These are phyloP conservation scores for Platysteira castanea DNA, from an alignment of 2,113 vertebrate species.

Conservation along the genomic window DNA sequence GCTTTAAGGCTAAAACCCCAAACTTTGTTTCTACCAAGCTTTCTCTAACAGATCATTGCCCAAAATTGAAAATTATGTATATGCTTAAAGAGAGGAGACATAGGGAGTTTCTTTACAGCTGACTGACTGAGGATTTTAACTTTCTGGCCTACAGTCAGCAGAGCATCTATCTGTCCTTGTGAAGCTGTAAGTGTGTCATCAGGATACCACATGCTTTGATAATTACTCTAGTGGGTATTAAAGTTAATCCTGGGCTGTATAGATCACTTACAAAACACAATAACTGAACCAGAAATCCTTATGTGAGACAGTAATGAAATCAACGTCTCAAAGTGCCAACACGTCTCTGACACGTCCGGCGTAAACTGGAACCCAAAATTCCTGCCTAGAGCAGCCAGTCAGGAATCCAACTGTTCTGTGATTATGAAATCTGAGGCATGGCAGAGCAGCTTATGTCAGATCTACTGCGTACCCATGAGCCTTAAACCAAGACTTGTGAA, in stretches of 20 bases:
- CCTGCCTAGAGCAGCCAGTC: constrained; percentile 32
- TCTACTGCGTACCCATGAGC: constrained; percentile 18
- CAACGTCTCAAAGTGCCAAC: constrained; percentile 54
- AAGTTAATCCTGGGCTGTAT: constrained; percentile 70
- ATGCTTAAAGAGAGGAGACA: background rate
- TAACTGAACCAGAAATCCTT: constrained; percentile 73
- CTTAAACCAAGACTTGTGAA: constrained; percentile 63
- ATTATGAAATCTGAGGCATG: constrained; percentile 59
- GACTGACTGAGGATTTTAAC: background rate
- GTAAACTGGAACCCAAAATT: constrained; percentile 44
- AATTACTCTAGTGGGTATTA: constrained; percentile 71
- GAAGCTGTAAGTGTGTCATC: constrained; percentile 63
- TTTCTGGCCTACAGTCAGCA: constrained; percentile 10
- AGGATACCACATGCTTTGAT: constrained; percentile 56
- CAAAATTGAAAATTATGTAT: background rate
- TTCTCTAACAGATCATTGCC: background rate
- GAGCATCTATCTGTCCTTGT: constrained; percentile 6
- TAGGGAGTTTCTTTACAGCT: background rate
- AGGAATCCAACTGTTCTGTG: constrained; percentile 21
- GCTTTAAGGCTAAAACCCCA: background rate
- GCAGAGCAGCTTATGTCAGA: constrained; percentile 63
- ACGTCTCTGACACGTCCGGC: constrained; percentile 38
- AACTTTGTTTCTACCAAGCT: background rate
- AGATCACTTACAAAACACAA: constrained; percentile 71
- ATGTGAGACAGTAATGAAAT: constrained; percentile 69